Evolutionary conservation across 2,113 vertebrate species (phyloP).

Genomic region (Progne subis): DNA sequence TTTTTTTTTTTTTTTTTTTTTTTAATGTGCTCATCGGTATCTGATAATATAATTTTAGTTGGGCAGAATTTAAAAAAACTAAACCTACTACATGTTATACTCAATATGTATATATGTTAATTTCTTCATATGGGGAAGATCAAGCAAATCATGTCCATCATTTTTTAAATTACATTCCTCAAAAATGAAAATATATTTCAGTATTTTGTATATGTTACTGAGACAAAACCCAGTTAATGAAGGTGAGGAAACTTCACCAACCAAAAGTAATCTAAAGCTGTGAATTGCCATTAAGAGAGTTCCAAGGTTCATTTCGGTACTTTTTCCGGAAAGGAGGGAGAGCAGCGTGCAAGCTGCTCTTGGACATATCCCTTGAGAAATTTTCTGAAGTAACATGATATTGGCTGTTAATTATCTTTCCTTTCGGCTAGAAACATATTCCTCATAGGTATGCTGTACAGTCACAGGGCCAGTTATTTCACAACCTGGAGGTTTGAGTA

Average conservation of each 20-base stretch:
- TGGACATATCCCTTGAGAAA: background rate
- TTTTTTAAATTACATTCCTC: background rate
- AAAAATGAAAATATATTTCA: background rate
- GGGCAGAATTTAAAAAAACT: background rate
- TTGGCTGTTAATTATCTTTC: background rate
- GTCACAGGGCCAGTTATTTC: background rate
- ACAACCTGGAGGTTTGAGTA: background rate
- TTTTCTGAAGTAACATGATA: background rate
- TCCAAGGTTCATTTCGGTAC: background rate
- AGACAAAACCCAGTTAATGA: background rate
- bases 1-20: background rate
- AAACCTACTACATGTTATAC: background rate
- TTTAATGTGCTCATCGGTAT: background rate
- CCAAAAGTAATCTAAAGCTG: background rate
- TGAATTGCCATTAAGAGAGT: background rate
- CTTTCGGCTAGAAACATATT: background rate
- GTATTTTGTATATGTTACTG: background rate
- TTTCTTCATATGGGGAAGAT: background rate
- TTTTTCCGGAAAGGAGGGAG: background rate
- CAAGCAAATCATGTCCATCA: background rate
- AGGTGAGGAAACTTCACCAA: background rate
- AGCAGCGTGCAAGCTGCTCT: background rate
- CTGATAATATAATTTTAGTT: background rate
- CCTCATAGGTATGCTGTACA: background rate
- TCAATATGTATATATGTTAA: background rate